Conservation (phyloP, 2,888 invertebrate species). For the Drosophila colorata region DNA sequence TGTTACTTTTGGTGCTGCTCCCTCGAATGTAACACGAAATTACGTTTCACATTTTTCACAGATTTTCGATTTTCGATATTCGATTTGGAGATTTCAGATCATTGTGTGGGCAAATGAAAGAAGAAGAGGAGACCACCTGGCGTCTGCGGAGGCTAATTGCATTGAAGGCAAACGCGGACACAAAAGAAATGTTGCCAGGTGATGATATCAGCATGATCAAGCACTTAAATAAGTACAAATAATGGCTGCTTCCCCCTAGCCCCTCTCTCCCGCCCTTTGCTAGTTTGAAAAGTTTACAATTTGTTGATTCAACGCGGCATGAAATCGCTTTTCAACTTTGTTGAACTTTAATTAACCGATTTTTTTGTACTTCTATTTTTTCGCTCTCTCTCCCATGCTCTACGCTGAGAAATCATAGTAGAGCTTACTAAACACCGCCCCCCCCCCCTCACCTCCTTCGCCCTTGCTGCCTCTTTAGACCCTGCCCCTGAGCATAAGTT, state of each 20-base stretch:
- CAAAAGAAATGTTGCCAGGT: constrained; percentile 71
- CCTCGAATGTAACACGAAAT: constrained; percentile 65
- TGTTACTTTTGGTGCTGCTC: constrained; percentile 54
- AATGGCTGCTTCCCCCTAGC: constrained; percentile 48
- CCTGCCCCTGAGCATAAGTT: constrained; percentile 37
- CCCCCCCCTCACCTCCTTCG: too few relatives aligned
- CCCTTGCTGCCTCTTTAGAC: too few relatives aligned
- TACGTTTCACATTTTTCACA: constrained; percentile 55
- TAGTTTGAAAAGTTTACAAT: constrained; percentile 69
- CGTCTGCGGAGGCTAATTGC: constrained; percentile 71
- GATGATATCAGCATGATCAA: constrained; percentile 81
- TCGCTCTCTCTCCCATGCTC: background rate
- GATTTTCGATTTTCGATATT: constrained; percentile 63
- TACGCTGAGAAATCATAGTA: constrained; percentile 7
- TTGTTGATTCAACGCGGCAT: constrained; percentile 79
- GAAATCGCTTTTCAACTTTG: constrained; percentile 78
- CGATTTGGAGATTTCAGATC: constrained; percentile 36
- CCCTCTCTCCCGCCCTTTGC: constrained; percentile 9
- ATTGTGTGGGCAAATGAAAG: constrained; percentile 17
- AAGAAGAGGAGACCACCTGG: constrained; percentile 68
- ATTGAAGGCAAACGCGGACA: constrained; percentile 55
- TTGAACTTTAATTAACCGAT: constrained; percentile 81
- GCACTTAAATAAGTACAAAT: constrained; percentile 81
- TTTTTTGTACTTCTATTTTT: constrained; percentile 22
- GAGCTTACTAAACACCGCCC: background rate